Base-by-base conservation (phyloP, 2,888 invertebrate species). In the Perithous albicinctus region DNA sequence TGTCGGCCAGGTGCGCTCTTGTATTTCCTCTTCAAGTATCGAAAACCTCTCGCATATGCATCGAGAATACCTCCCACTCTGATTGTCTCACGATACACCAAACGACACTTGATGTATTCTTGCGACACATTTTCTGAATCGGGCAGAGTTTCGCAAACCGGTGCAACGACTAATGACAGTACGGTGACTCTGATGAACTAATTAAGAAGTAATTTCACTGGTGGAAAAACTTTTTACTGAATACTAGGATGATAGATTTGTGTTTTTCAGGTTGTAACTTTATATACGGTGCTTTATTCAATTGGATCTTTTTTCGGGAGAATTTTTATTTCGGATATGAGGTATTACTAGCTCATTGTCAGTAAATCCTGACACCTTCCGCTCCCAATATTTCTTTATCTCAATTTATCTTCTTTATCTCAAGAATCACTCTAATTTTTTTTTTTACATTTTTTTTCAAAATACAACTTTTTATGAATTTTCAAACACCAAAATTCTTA, bases 1-100 rank as follows among this genome's bases (percentile, higher is more conserved):
- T 46, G 38, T 64, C 73, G 75, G 63, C 67, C 78, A 77, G 77
- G 56, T 81, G 75, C 66, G 48, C 63, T n/a, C n/a, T 38, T 67
- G 54, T 73, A 61, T 54, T 75, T 75, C 18, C 46, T 46, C 29
- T 8, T 23, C n/a, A n/a, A n/a, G 66, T 67, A 67, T 76, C 67
- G 75, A 67, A 67, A 76, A 67, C 67, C 75, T 76, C 54, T 41
- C 41, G 15, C 29, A 35, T 66, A 56, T 75, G 64, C 64, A 59
- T 72, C 43, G 43, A 26, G 41, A 51, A 26, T n/a, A 26, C 66
- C 18, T n/a, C n/a, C 12, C 23, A 51, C 51, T 51, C 10, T 10
- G n/a, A 20, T 10, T n/a, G 10, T 0, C 46, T 15, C 26, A 3
- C n/a, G n/a, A n/a, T n/a, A n/a, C 23, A 26, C 8, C 73, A 1